Conservation (phyloP, 2,888 invertebrate genomes). For the Microplitis manilae region DNA sequence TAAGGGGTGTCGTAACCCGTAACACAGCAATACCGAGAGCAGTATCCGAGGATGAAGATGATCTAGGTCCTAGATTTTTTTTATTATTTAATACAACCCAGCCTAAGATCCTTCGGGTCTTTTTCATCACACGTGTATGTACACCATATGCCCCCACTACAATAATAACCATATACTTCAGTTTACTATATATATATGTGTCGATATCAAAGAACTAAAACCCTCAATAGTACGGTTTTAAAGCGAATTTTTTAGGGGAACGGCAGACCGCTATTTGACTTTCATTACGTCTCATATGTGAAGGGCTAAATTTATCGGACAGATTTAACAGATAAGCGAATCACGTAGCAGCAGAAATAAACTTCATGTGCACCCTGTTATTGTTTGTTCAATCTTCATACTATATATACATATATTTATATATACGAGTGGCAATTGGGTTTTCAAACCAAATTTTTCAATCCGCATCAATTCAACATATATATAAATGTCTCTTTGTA, state of each 20-base stretch:
- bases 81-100: conserved; percentile 16
- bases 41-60: conserved; percentile 26
- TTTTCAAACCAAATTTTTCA: too few species aligned
- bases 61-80: conserved; percentile 34
- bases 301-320: conserved; percentile 64
- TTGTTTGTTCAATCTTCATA: background rate
- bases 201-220: background rate
- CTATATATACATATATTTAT: too few species aligned
- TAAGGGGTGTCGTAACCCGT: conserved; percentile 54
- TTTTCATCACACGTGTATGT: conserved; percentile 36
- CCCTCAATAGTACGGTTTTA: conserved; percentile 41
- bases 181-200: background rate
- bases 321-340: conserved; percentile 46
- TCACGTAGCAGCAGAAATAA: conserved; percentile 16
- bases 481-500: too few species aligned
- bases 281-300: conserved; percentile 67
- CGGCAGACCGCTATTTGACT: conserved; percentile 70
- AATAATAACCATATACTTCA: background rate
- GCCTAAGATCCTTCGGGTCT: conserved; percentile 2
- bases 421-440: too few species aligned
- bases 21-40: conserved; percentile 29
- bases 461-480: too few species aligned
- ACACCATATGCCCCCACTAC: conserved; percentile 56
- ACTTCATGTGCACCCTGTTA: conserved; percentile 16
- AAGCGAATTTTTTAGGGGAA: conserved; percentile 47